phyloP scores from a whole-genome alignment of 2,797 vertebrate genomes.

The Hydrophis major region DNA sequence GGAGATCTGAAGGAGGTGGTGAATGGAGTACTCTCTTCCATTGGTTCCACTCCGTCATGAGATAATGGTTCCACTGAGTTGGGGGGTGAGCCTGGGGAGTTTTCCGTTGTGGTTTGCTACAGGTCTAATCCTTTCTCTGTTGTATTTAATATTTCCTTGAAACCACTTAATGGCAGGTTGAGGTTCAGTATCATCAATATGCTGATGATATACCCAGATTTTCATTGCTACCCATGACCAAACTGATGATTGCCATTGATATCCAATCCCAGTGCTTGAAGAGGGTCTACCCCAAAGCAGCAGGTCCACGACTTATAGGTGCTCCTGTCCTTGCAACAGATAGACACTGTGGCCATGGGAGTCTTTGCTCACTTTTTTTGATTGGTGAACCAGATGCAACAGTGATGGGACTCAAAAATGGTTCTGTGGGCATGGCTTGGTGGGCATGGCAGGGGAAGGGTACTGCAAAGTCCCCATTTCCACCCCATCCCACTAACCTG shows the following conservation, averaged over 20 bases:
- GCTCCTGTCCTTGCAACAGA: neutral
- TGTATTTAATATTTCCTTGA: neutral
- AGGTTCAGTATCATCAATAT: neutral
- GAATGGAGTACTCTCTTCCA: no score
- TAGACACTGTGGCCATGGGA: neutral
- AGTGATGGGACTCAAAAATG: no score
- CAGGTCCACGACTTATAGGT: neutral
- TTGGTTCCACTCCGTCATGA: no score
- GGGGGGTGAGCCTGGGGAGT: neutral
- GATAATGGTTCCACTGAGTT: no score
- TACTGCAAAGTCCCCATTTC: no score
- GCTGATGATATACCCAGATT: neutral
- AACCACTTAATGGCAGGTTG: neutral
- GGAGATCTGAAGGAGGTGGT: no score
- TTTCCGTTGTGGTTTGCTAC: no score
- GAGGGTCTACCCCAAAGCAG: neutral
- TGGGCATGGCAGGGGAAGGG: no score
- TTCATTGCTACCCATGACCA: neutral
- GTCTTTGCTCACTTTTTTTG: neutral
- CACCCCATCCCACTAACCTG: no score
- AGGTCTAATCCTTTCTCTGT: neutral
- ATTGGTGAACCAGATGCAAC: neutral
- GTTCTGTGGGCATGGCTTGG: no score
- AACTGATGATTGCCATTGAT: neutral
- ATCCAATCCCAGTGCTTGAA: neutral